Evolutionary conservation across 2,113 vertebrate genomes (phyloP), one percentile per base, ranked within the genome.

Genomic region (Protobothrops mucrosquamatus): DNA sequence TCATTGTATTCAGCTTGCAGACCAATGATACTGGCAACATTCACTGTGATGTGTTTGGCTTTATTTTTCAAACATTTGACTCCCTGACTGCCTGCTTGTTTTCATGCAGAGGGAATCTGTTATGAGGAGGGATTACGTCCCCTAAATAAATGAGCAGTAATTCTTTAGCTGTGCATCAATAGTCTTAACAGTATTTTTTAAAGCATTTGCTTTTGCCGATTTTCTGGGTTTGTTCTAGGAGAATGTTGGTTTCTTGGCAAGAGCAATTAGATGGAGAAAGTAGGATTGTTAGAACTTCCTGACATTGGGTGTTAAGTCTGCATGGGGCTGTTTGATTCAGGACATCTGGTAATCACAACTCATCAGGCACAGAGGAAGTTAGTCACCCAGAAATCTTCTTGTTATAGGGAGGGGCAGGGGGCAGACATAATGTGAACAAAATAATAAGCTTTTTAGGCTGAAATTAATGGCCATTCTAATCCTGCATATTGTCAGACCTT

Each of bases 1-100:
- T 94, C 94, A 59, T 96, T 94, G 55, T 93, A 90, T 92, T 92
- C 92, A 92, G 89, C 91, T 69, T 61, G 74, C 92, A 91, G 93
- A 1, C 20, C 23, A 93, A 94, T 91, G 91, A 85, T 81, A 43
- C 91, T 55, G n/a, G 51, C 69, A 89, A 87, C 86, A 51, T 57
- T 69, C 61, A 4, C 0, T 74, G 94, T 52, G 4, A 1, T 89
- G 86, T 89, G 92, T 94, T 95, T 95, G 69, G 51, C 0, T 87
- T 87, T 87, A 90, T 94, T 95, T 95, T 51, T 59, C 57, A 90
- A 92, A 87, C 90, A 26, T 3, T 4, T 92, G 94, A 94, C 92
- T 96, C 90, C 85, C 87, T 89, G 29, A 69, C 94, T 89, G 22
- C 74, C 48, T 0, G 20, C 91, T 91, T 43, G 91, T 91, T 87